Conservation (phyloP, 2,797 vertebrate species). For the Myotis pilosus region DNA sequence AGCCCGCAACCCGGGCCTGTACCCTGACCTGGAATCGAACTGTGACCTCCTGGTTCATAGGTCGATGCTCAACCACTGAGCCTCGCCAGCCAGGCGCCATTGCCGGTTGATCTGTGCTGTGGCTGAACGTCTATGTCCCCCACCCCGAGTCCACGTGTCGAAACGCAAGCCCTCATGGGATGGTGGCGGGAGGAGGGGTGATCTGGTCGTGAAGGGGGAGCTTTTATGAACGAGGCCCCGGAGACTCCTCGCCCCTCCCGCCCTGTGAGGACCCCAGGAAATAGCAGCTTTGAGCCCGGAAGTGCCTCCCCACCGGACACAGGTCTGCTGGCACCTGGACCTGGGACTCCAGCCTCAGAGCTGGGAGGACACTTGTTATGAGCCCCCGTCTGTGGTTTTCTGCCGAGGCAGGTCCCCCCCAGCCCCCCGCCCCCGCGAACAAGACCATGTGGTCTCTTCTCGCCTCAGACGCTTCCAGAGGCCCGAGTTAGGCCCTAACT, state of each 20-base stretch:
- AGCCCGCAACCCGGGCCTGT: too few species aligned
- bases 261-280: background rate
- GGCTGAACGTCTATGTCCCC: background rate
- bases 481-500: background rate
- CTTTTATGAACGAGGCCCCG: too few species aligned
- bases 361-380: background rate
- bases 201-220: background rate
- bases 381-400: background rate
- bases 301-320: background rate
- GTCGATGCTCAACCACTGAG: too few species aligned
- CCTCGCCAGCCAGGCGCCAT: accelerated
- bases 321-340: accelerated
- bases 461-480: background rate
- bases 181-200: background rate
- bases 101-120: accelerated
- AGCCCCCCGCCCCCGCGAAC: too few species aligned
- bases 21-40: too few species aligned
- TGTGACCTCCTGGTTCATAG: too few species aligned
- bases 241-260: background rate
- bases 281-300: background rate
- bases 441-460: background rate
- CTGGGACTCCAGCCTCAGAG: background rate
- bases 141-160: background rate
- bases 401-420: too few species aligned
- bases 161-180: background rate